Evolutionary conservation across 2,113 vertebrate species (phyloP).

Genomic region (Dicerorhinus sumatrensis): DNA sequence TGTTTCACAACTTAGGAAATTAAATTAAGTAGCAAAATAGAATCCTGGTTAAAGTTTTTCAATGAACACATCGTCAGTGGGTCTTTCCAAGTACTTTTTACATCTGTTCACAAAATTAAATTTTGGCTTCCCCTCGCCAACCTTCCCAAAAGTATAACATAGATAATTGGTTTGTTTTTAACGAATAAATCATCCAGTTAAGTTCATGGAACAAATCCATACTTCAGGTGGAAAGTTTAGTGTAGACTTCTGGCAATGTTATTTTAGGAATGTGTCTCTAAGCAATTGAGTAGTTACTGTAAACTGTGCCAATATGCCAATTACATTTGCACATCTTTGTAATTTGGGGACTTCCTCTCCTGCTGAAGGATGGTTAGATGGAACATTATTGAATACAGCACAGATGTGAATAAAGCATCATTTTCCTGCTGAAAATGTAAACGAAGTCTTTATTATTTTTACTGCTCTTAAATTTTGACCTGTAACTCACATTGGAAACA

Average conservation of each 20-base stretch:
- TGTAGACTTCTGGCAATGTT: conserved; percentile 51
- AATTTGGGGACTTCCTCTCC: conserved; percentile 76
- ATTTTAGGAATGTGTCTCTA: conserved; percentile 69
- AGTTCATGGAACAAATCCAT: conserved; percentile 64
- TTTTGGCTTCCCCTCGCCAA: background rate
- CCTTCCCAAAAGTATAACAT: background rate
- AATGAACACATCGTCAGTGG: background rate
- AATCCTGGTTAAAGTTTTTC: conserved; percentile 36
- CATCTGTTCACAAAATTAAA: conserved; percentile 36
- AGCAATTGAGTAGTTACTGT: conserved; percentile 75
- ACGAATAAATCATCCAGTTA: conserved; percentile 38
- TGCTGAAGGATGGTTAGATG: conserved; percentile 43
- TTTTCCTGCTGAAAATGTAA: conserved; percentile 73
- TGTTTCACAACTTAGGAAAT: conserved; percentile 49
- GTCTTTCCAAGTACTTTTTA: conserved; percentile 44
- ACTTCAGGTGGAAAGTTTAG: conserved; percentile 31
- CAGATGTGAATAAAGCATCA: conserved; percentile 64
- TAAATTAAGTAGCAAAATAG: background rate
- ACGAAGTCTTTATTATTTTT: conserved; percentile 63
- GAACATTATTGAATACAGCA: conserved; percentile 54
- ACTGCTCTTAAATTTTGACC: conserved; percentile 65
- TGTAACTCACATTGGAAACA: conserved; percentile 56
- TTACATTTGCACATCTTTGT: conserved; percentile 71
- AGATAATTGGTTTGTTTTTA: background rate
- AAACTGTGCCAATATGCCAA: conserved; percentile 79